Evolutionary conservation across 2,888 invertebrate species (phyloP), one percentile per base, ranked within the genome.

Genomic region (Lasioglossum zephyrum): DNA sequence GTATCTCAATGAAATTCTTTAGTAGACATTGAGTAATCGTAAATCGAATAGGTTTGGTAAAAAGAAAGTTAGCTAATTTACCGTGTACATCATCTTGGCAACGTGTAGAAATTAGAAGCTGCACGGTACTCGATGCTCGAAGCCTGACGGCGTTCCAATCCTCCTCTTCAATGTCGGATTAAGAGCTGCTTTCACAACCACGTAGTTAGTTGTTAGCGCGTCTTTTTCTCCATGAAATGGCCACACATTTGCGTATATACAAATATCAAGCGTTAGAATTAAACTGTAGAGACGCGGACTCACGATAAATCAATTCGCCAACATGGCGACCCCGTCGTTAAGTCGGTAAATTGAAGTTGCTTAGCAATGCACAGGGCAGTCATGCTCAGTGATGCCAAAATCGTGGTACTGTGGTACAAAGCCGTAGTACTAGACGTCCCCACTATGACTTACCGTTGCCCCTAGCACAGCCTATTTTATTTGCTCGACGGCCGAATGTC

Each of bases 71-170:
- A 6, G 8, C 9, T 39, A 66, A 87, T 94, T 95, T 95, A 96
- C 96, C 93, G 96, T 96, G 94, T 96, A 96, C 96, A 96, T 96
- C 96, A 96, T 96, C 89, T 95, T 95, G 91, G 83, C 79, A 88
- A 87, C 81, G 83, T 87, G 73, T 70, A 72, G 73, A 66, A 73
- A 41, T 41, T 69, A 77, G 77, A 72, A 77, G 53, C 73, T 80
- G 57, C 73, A 69, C 81, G 74, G 82, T 63, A 73, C 57, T 77
- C 75, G 16, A 75, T 70, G 73, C 77, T 44, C 69, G 31, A 63
- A 73, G 69, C 77, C n/a, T 86, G 86, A 73, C 77, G 77, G 49
- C 36, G 77, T n/a, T 79, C 82, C 86, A 79, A 70, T 77, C 57
- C 26, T 60, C 36, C 16, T 57, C 57, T 77, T 11, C 18, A 60